Conservation (phyloP, 2,888 invertebrate genomes). For the Neuroscelio doddi region DNA sequence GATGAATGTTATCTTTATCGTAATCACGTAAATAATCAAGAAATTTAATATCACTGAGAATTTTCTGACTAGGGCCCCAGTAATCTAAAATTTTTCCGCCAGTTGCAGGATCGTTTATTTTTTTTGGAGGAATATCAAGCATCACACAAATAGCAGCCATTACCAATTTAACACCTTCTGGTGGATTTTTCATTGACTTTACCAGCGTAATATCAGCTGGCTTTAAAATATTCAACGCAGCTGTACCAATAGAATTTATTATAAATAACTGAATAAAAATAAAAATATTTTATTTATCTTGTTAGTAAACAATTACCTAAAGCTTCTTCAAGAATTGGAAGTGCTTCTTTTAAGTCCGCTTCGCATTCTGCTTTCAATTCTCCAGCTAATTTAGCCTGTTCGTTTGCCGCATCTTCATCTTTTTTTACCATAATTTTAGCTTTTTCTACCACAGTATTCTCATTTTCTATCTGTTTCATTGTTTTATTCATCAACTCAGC, state of each 20-base stretch:
- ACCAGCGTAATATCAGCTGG: constrained; percentile 89
- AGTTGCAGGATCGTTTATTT: constrained; percentile 81
- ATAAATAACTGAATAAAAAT: no score
- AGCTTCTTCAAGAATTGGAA: constrained; percentile 86
- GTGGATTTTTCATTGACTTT: constrained; percentile 92
- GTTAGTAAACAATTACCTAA: constrained; percentile 68
- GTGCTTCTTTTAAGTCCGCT: constrained; percentile 90
- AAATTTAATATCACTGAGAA: constrained; percentile 88
- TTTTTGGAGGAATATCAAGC: constrained; percentile 85
- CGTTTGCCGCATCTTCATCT: constrained; percentile 91
- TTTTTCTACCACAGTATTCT: constrained; percentile 84
- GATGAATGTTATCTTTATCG: constrained; percentile 88
- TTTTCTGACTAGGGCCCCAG: constrained; percentile 89
- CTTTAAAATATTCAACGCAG: constrained; percentile 88
- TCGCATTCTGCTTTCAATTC: constrained; percentile 92
- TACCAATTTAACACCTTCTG: constrained; percentile 85
- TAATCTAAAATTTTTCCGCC: constrained; percentile 83
- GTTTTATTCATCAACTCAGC: constrained; percentile 82
- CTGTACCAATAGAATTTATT: constrained; percentile 65
- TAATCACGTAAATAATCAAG: constrained; percentile 83
- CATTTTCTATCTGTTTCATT: constrained; percentile 83
- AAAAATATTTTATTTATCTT: not conserved
- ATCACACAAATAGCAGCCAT: constrained; percentile 95
- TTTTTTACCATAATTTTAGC: constrained; percentile 86
- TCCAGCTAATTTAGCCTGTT: constrained; percentile 88